phyloP scores from a whole-genome alignment of 2,797 vertebrate genomes.

The Poeciliopsis presidionis region DNA sequence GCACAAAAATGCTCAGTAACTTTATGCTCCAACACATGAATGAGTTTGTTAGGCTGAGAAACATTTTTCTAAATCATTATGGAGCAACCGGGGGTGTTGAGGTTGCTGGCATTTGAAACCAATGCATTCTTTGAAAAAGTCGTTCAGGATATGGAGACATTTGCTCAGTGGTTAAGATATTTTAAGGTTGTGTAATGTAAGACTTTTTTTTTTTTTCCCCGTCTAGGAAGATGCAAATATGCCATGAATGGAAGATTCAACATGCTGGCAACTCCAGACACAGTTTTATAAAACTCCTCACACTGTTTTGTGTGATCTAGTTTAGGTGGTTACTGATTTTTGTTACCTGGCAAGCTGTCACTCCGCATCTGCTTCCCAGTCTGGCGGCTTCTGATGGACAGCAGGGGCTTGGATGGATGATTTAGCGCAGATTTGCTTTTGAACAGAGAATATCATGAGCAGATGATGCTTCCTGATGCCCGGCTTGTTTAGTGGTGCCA shows the following conservation, averaged over 20 bases:
- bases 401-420: slow-evolving; percentile 69
- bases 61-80: slow-evolving; percentile 69
- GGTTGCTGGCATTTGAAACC: slow-evolving; percentile 74
- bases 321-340: slow-evolving; percentile 50
- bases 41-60: slow-evolving; percentile 53
- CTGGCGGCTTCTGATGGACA: slow-evolving; percentile 68
- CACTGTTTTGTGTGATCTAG: slow-evolving; percentile 27
- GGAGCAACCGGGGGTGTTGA: slow-evolving; percentile 63
- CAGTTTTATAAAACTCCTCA: slow-evolving; percentile 26
- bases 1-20: slow-evolving; percentile 42
- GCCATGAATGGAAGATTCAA: slow-evolving; percentile 51
- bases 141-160: slow-evolving; percentile 75
- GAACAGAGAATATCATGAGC: slow-evolving; percentile 64
- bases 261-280: slow-evolving; percentile 13
- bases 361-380: slow-evolving; percentile 67
- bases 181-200: slow-evolving; percentile 56
- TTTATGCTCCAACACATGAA: slow-evolving; percentile 51
- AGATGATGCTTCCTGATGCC: slow-evolving; percentile 76
- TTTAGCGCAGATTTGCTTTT: slow-evolving; percentile 75
- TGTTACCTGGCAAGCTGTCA: slow-evolving; percentile 68
- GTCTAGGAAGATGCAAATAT: slow-evolving; percentile 48
- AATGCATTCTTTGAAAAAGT: slow-evolving; percentile 78
- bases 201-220: slow-evolving; percentile 26
- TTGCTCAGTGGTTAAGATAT: slow-evolving; percentile 76
- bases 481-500: slow-evolving; percentile 63